Base-by-base conservation (phyloP, 2,797 vertebrate genomes). In the Cossypha caffra region DNA sequence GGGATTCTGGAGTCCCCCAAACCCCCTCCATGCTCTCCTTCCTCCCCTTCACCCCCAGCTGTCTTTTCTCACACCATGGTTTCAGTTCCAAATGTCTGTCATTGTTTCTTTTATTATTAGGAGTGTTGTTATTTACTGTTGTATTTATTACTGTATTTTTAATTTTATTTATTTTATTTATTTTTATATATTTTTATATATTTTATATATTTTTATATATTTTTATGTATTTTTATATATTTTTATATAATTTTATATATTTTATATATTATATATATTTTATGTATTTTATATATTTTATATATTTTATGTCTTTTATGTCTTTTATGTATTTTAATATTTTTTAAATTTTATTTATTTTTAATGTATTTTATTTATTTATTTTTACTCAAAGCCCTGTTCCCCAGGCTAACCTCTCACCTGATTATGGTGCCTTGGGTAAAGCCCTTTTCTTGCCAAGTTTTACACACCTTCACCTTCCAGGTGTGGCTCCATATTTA, bases 31-130 rank as follows among this genome's bases (percentile, higher is more conserved):
- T 40, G 33, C 72, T 52, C 38, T 40, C 58, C n/a, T 28, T 11
- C 11, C 59, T 76, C 55, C 64, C 26, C 35, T 38, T 37, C 8
- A 1, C 18, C 55, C 51, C 42, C 87, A 51, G 16, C 42, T n/a
- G 29, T 95, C 72, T 2, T 68, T 86, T 66, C 72, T 86, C 47
- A 58, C 1, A 2, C 55, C 47, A 0, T 31, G 43, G 40, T 76
- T 83, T 25, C 59, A 43, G 81, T 80, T 80, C 37, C 68, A 16
- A 54, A 28, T 14, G 74, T 95, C 69, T 88, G 45, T 72, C 13
- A 0, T 26, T 14, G 5, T 57, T 82, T 63, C 4, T 51, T 62
- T 85, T 68, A 24, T 62, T 54, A 25, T 38, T 3, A 16, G 6
- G 21, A 10, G 9, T 28, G 13, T 59, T 52, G 13, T 31, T 31